Base-by-base conservation (phyloP, 2,113 vertebrate species). In the Grus americana region DNA sequence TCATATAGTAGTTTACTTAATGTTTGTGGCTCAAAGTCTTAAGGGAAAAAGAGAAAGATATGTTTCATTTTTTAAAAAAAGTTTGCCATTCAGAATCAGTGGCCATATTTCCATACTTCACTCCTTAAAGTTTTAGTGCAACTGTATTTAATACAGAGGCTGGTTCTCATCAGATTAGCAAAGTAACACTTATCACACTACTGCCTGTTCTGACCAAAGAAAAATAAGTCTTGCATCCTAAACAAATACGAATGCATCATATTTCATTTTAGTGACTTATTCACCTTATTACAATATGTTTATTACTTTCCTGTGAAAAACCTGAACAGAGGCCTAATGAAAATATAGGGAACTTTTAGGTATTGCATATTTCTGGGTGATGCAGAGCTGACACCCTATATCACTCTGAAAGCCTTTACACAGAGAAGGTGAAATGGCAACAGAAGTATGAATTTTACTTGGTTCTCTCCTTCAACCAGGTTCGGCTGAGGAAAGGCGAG, bases 401-500 rank as follows among this genome's bases (percentile, higher is more conserved):
- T 47, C 24, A 20, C 32, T 73, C 55, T 63, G n/a, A 92, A 90
- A 92, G 36, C 24, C 58, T 71, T 63, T 34, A 42, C 34, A 36
- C 7, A 24, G 38, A 50, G n/a, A 36, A 67, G 24, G 34, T 22
- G 11, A 27, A 79, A 57, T 40, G 18, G 8, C 75, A 86, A 58
- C 19, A 59, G 6, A 59, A 66, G 22, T 5, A 36, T 11, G 10
- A 54, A 22, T 75, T 72, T 89, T 29, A 87, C 38, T 82, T 49
- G 8, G 3, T n/a, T 82, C 55, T 89, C 29, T 81, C 46, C n/a
- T 87, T 84, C 17, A 3, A 42, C 61, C 88, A 98, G 98, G 98
- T 36, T 98, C 98, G 55, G 7, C 89, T 14, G 97, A 98, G 75
- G 98, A 98, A 94, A 97, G 98, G 76, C 86, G 20, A 57, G 94